A percentile compares a stretch with the other conserved stretches of the same genome.
Evolutionary conservation across 2,888 invertebrate species (phyloP).

Genomic region (Cremastinae sp.): DNA sequence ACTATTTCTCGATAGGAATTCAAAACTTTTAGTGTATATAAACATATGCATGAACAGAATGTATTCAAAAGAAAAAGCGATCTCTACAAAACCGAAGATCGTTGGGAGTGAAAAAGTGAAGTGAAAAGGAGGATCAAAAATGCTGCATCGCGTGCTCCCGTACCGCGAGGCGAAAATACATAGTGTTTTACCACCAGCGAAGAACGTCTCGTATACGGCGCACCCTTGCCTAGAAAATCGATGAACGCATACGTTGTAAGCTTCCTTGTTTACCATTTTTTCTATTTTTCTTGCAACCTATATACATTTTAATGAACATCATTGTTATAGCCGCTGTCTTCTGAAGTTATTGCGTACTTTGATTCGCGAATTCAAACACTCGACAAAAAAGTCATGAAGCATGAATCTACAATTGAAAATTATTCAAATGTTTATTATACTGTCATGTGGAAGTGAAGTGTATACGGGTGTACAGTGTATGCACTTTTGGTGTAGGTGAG

Average conservation of each 20-base stretch:
- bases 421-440: too few relatives aligned
- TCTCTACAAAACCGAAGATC: conserved; percentile 42
- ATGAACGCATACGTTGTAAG: conserved; percentile 53
- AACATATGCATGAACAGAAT: conserved; percentile 27
- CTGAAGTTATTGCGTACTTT: conserved; percentile 21
- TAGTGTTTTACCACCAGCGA: conserved; percentile 56
- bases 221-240: conserved; percentile 52
- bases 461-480: too few relatives aligned
- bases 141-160: conserved; percentile 60
- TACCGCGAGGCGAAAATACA: conserved; percentile 51
- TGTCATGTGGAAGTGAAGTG: too few relatives aligned
- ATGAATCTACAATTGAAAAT: too few relatives aligned
- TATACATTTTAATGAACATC: conserved; percentile 2
- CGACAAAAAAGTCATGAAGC: too few relatives aligned
- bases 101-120: conserved; percentile 21
- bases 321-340: conserved; percentile 25
- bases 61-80: conserved; percentile 27
- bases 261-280: conserved; percentile 29
- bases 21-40: too few relatives aligned
- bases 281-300: neutral
- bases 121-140: conserved; percentile 55
- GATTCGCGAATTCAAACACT: too few relatives aligned
- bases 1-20: neutral
- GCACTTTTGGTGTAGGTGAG: too few relatives aligned
- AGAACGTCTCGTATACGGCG: conserved; percentile 48